These are phyloP conservation scores for Otolemur garnettii DNA, from an alignment of 2,113 vertebrate species.

Conservation along the genomic window DNA sequence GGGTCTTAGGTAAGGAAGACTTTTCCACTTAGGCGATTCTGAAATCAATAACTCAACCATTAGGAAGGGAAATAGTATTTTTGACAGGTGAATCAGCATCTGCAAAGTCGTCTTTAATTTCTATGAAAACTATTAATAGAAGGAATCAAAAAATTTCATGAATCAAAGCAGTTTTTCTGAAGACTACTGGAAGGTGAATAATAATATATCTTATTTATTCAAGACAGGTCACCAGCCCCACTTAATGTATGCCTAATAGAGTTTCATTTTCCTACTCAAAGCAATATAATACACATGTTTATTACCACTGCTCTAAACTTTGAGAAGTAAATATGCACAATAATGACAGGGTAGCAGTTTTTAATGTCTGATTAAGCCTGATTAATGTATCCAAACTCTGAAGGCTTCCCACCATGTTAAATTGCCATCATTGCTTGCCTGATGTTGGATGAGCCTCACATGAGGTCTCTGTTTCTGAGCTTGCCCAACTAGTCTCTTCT, in stretches of 20 bases:
- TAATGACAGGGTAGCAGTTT: background rate
- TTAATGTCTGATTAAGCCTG: background rate
- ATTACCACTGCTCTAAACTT: constrained; percentile 1
- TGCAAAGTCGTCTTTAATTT: background rate
- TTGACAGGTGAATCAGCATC: background rate
- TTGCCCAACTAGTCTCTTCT: background rate
- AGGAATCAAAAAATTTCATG: background rate
- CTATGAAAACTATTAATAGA: constrained; percentile 8
- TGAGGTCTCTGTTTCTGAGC: background rate
- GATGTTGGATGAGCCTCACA: background rate
- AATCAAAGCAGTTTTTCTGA: background rate
- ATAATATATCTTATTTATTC: background rate
- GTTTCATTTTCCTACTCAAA: constrained; percentile 23
- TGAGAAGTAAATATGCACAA: background rate
- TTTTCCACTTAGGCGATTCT: background rate
- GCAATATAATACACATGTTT: background rate
- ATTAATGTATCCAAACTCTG: background rate
- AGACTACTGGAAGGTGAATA: background rate
- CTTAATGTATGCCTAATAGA: background rate
- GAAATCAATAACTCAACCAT: background rate
- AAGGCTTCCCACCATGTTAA: background rate
- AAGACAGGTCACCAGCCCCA: background rate
- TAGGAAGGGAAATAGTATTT: background rate
- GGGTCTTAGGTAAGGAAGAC: background rate
- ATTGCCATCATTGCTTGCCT: background rate